Conservation (phyloP, 1,140 invertebrate species). For the Pararge aegeria region DNA sequence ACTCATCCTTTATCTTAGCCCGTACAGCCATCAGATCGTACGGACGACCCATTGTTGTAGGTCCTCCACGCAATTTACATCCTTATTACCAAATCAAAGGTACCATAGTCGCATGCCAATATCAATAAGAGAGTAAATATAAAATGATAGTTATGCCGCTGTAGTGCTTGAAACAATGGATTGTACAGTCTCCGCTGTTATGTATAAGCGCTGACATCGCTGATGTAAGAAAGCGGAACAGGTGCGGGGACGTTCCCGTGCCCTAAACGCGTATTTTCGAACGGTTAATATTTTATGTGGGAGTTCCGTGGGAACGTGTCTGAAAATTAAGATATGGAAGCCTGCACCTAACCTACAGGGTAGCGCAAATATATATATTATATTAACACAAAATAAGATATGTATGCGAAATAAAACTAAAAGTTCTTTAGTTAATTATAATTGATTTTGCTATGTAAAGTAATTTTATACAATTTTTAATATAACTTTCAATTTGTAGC, state of each 20-base stretch:
- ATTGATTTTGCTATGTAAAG: no score
- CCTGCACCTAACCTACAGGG: no score
- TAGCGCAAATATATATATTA: no score
- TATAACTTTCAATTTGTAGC: no score
- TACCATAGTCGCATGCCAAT: not conserved
- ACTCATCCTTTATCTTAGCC: conserved; percentile 22
- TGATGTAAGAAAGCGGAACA: conserved; percentile 22
- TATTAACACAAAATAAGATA: no score
- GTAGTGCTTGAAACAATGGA: conserved; percentile 24
- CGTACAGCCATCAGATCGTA: conserved; percentile 13
- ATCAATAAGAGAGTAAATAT: not conserved
- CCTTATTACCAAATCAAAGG: not conserved
- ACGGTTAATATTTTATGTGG: conserved; percentile 6
- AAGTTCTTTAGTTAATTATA: no score
- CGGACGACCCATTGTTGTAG: conserved; percentile 3
- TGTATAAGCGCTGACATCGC: conserved; percentile 25
- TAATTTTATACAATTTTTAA: no score
- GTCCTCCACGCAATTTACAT: not conserved
- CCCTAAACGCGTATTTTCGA: conserved; percentile 14
- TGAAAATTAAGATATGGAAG: no score
- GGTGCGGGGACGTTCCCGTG: conserved; percentile 16
- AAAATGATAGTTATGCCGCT: conserved; percentile 15
- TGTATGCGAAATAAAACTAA: no score
- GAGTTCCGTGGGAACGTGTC: not conserved
- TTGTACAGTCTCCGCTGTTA: conserved; percentile 13